These are phyloP conservation scores for Ceratoteleas bidentatus DNA, from an alignment of 1,140 invertebrate species.

Conservation along the genomic window DNA sequence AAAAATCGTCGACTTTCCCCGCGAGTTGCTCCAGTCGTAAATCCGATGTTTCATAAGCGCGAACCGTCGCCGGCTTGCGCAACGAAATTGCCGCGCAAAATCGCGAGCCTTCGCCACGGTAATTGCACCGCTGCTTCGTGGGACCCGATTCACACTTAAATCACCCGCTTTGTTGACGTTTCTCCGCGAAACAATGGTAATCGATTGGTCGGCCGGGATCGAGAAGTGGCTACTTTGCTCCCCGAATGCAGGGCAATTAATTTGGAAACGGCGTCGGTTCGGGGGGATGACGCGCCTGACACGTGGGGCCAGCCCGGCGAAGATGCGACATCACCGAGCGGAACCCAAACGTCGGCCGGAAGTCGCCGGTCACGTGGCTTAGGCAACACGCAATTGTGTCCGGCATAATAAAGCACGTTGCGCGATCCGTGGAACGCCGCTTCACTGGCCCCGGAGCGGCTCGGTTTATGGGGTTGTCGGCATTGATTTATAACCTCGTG, in stretches of 20 bases:
- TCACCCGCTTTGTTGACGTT: slow-evolving; percentile 37
- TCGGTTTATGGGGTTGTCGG: slow-evolving; percentile 65
- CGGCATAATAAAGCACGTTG: slow-evolving; percentile 76
- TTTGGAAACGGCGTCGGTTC: slow-evolving; percentile 42
- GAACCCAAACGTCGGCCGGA: slow-evolving; percentile 74
- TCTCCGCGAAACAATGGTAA: slow-evolving; percentile 17
- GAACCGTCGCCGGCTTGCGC: neutral
- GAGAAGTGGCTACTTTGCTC: slow-evolving; percentile 35
- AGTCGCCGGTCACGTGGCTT: slow-evolving; percentile 78
- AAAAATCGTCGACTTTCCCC: too few relatives aligned
- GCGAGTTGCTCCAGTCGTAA: too few relatives aligned
- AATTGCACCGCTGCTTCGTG: slow-evolving; percentile 38
- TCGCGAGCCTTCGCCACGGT: slow-evolving; percentile 31
- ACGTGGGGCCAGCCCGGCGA: slow-evolving; percentile 57
- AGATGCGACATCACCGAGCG: slow-evolving; percentile 70
- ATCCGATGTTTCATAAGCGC: too few relatives aligned
- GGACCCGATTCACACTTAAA: slow-evolving; percentile 42
- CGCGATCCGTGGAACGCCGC: slow-evolving; percentile 61
- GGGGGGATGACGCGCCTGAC: slow-evolving; percentile 54
- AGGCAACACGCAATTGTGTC: slow-evolving; percentile 79
- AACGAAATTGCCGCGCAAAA: neutral
- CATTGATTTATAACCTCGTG: too few relatives aligned
- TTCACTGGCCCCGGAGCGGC: slow-evolving; percentile 64
- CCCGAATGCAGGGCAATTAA: slow-evolving; percentile 42
- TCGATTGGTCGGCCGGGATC: slow-evolving; percentile 27